Evolutionary conservation across 2,888 invertebrate species (phyloP).

Genomic region (Bembecia ichneumoniformis): DNA sequence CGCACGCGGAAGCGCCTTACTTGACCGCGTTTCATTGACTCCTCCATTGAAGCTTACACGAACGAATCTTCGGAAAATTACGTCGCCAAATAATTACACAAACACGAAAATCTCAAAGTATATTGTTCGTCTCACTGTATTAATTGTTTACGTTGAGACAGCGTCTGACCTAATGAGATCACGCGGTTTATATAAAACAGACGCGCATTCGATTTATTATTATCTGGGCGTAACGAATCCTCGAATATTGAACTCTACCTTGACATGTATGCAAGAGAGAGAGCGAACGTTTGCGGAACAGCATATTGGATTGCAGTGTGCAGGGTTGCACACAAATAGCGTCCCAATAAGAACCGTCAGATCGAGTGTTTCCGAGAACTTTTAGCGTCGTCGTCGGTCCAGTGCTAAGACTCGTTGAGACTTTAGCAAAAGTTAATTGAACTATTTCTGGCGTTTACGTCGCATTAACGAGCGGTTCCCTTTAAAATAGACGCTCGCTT

Average conservation of each 20-base stretch:
- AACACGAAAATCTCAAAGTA: too few species aligned
- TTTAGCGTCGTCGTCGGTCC: slow-evolving; percentile 25
- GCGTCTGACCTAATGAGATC: slow-evolving; percentile 49
- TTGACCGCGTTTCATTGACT: slow-evolving; percentile 61
- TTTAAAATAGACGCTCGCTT: too few species aligned
- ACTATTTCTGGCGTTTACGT: background rate
- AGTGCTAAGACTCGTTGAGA: background rate
- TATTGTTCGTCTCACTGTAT: too few species aligned
- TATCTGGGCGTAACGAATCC: slow-evolving; percentile 55
- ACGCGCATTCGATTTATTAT: slow-evolving; percentile 47
- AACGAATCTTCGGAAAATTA: background rate
- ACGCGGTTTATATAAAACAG: slow-evolving; percentile 51
- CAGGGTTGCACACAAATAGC: slow-evolving; percentile 68
- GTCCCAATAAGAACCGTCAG: slow-evolving; percentile 39
- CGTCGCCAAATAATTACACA: slow-evolving; percentile 9
- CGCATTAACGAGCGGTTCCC: too few species aligned
- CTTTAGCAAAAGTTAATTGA: slow-evolving; percentile 1
- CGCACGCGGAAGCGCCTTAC: slow-evolving; percentile 54
- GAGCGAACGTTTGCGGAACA: slow-evolving; percentile 46
- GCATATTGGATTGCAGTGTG: slow-evolving; percentile 35
- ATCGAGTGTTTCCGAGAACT: slow-evolving; percentile 57
- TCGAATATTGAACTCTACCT: slow-evolving; percentile 72
- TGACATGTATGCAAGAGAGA: slow-evolving; percentile 66
- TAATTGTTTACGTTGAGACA: slow-evolving; percentile 14
- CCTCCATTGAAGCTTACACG: slow-evolving; percentile 2